Conservation (phyloP, 2,797 vertebrate species). For the Coreius guichenoti region DNA sequence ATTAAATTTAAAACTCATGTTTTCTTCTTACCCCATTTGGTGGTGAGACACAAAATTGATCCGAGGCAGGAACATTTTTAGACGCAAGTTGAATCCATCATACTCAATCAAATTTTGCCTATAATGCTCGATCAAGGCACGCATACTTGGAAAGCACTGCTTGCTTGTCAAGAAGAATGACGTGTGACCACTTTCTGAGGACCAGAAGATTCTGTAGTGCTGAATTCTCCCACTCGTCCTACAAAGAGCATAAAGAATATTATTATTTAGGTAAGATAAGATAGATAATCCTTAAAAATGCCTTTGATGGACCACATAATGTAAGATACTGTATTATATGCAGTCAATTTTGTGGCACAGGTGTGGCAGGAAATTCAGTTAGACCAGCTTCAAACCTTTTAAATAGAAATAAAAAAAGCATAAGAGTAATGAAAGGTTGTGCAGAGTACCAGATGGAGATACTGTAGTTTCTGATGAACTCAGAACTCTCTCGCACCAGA, state of each 20-base stretch:
- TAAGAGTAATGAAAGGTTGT: neutral
- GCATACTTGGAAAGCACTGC: conserved; percentile 87
- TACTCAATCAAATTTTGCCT: conserved; percentile 88
- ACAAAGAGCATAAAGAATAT: conserved; percentile 3
- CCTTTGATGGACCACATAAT: neutral
- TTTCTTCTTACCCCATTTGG: conserved; percentile 80
- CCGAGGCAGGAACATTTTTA: conserved; percentile 88
- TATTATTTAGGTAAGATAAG: neutral
- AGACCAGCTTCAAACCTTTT: neutral
- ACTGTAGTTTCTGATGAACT: conserved; percentile 82
- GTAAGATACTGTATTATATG: neutral
- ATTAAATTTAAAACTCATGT: neutral
- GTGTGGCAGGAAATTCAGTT: neutral
- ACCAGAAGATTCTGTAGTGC: conserved; percentile 91
- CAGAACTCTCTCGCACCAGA: conserved; percentile 86
- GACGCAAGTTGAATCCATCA: conserved; percentile 89
- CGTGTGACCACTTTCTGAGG: conserved; percentile 73
- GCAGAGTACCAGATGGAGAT: conserved; percentile 90
- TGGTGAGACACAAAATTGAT: conserved; percentile 80
- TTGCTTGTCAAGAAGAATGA: conserved; percentile 90
- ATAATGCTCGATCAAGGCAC: conserved; percentile 91
- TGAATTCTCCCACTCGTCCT: conserved; percentile 91
- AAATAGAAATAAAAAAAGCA: neutral
- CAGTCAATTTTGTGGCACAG: neutral
- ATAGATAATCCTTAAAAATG: neutral